phyloP scores from a whole-genome alignment of 2,888 invertebrate species.

The Drosophila subsilvestris region DNA sequence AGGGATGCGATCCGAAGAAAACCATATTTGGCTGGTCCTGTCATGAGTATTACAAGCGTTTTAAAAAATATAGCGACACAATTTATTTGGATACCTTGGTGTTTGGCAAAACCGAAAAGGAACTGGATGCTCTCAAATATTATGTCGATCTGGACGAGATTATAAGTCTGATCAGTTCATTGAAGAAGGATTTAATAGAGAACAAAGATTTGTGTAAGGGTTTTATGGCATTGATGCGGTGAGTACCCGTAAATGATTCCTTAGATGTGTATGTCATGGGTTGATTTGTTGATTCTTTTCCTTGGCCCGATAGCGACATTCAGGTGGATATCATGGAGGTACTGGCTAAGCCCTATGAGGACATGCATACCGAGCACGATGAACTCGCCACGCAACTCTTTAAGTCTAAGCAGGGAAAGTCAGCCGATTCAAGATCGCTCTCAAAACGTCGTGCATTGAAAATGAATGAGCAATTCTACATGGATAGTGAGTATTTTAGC shows the following conservation, averaged over 20 bases:
- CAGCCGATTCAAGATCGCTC: background rate
- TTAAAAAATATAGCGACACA: constrained; percentile 22
- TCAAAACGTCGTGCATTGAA: background rate
- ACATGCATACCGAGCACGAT: constrained; percentile 4
- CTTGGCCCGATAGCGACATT: background rate
- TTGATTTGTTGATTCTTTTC: background rate
- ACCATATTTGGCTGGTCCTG: constrained; percentile 58
- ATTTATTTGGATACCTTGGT: constrained; percentile 51
- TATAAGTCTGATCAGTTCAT: constrained; percentile 29
- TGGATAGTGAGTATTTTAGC: background rate
- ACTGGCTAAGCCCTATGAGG: constrained; percentile 5
- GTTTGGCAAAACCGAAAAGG: constrained; percentile 10
- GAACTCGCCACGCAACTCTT: background rate
- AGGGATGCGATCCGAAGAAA: constrained; percentile 10
- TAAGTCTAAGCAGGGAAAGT: background rate
- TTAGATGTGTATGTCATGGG: background rate
- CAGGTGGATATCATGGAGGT: constrained; percentile 5
- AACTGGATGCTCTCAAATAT: constrained; percentile 53
- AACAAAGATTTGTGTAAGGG: constrained; percentile 8
- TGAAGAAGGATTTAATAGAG: constrained; percentile 21
- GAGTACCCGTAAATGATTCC: background rate
- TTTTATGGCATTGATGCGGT: constrained; percentile 42
- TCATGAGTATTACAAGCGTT: constrained; percentile 41
- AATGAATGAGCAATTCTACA: background rate
- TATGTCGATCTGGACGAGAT: constrained; percentile 47